Percentiles rank a stretch among this genome's conserved stretches.
Conservation (phyloP, 2,888 invertebrate genomes). For the Mesorhabditis sp. region DNA sequence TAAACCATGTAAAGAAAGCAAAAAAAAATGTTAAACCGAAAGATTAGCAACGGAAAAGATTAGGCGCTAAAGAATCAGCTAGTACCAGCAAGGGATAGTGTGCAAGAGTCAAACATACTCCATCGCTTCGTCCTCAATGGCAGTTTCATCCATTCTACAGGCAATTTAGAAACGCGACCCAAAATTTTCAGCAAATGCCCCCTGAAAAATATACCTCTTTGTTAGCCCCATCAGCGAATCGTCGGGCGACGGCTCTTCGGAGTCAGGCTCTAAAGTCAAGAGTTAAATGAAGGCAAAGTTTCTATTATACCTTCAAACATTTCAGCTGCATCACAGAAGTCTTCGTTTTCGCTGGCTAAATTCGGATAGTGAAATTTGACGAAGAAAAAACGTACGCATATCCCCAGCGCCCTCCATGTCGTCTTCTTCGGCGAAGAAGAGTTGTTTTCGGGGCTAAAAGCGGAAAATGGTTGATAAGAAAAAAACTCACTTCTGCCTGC, state of each 20-base stretch:
- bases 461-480: not conserved
- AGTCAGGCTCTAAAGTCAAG: not conserved
- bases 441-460: not conserved
- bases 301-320: not conserved
- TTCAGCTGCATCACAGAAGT: not conserved
- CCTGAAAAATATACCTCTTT: not conserved
- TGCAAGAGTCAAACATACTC: not conserved
- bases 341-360: not conserved
- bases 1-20: too few species aligned
- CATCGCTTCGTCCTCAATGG: not conserved
- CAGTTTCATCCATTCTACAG: constrained; percentile 1
- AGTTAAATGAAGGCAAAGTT: not conserved
- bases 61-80: too few species aligned
- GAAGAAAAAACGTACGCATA: not conserved
- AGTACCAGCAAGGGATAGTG: too few species aligned
- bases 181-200: too few species aligned
- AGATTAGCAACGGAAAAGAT: too few species aligned
- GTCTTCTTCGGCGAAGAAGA: not conserved
- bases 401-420: not conserved
- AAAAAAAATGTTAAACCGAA: too few species aligned
- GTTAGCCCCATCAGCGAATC: constrained; percentile 1
- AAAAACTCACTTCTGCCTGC: not conserved
- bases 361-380: not conserved
- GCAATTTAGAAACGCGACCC: not conserved
- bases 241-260: not conserved